Evolutionary conservation across 1,140 invertebrate species (phyloP).

Genomic region (Drosophila tristis): DNA sequence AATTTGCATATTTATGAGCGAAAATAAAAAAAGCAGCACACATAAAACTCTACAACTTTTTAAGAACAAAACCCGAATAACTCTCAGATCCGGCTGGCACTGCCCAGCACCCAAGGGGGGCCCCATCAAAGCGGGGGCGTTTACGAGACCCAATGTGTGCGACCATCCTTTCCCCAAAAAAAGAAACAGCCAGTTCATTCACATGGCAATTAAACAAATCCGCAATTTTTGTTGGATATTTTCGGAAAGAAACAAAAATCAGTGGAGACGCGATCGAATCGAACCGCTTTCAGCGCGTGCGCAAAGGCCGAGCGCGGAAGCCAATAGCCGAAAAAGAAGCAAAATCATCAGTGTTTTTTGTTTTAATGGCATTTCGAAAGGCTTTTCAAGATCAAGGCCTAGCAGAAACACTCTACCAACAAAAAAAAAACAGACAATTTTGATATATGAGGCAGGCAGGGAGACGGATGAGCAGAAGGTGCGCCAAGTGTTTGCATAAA

Average conservation of each 20-base stretch:
- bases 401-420: constrained; percentile 19
- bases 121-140: constrained; percentile 10
- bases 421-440: constrained; percentile 44
- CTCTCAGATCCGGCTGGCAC: constrained; percentile 74
- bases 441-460: constrained; percentile 72
- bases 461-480: constrained; percentile 66
- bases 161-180: constrained; percentile 59
- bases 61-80: constrained; percentile 43
- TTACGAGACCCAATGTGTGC: constrained; percentile 22
- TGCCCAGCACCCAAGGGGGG: constrained; percentile 54
- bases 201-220: constrained; percentile 64
- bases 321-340: constrained; percentile 41
- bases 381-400: constrained; percentile 82
- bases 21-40: constrained; percentile 63
- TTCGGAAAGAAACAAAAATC: constrained; percentile 22
- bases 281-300: constrained; percentile 53
- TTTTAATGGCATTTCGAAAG: constrained; percentile 72
- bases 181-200: constrained; percentile 62
- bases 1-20: constrained; percentile 79
- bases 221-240: constrained; percentile 24
- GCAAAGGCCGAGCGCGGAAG: constrained; percentile 63
- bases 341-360: constrained; percentile 38
- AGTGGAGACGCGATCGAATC: neutral
- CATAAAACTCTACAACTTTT: constrained; percentile 57
- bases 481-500: constrained; percentile 71